These are phyloP conservation scores for Cryptoblepharus egeriae DNA, from an alignment of 2,797 vertebrate species.

Conservation along the genomic window DNA sequence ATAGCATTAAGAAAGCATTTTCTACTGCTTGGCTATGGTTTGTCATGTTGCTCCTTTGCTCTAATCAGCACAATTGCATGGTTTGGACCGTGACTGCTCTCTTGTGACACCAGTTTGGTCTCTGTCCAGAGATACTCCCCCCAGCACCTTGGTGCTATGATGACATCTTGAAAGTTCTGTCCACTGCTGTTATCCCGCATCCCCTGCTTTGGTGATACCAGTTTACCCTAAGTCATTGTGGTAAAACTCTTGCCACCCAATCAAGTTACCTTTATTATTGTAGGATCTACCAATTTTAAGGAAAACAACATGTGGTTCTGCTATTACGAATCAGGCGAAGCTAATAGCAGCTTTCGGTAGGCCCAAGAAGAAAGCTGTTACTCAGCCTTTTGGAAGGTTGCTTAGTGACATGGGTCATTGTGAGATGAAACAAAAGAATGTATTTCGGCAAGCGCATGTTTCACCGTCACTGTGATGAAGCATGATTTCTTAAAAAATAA, in stretches of 20 bases:
- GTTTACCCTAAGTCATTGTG: not conserved
- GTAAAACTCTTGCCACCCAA: not conserved
- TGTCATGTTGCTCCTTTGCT: too few species aligned
- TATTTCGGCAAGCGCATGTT: constrained; percentile 2
- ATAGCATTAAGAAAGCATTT: not conserved
- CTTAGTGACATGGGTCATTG: not conserved
- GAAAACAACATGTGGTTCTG: not conserved
- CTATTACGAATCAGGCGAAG: constrained; percentile 10
- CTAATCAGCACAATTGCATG: not conserved
- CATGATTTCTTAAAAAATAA: constrained; percentile 16
- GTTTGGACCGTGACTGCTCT: too few species aligned
- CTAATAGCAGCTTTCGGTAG: constrained; percentile 52
- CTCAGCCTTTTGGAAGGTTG: constrained; percentile 25
- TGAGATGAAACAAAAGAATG: constrained; percentile 21
- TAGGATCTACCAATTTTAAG: not conserved
- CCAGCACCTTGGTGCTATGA: not conserved
- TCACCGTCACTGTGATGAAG: constrained; percentile 14
- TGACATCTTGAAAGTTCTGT: not conserved
- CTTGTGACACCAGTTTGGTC: not conserved
- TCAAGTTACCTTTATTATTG: not conserved
- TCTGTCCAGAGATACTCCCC: not conserved
- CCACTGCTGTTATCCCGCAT: not conserved
- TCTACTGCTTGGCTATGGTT: not conserved
- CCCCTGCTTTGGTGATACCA: not conserved
- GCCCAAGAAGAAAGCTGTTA: constrained; percentile 42